phyloP scores from a whole-genome alignment of 2,797 vertebrate genomes.

The Poeciliopsis presidionis region DNA sequence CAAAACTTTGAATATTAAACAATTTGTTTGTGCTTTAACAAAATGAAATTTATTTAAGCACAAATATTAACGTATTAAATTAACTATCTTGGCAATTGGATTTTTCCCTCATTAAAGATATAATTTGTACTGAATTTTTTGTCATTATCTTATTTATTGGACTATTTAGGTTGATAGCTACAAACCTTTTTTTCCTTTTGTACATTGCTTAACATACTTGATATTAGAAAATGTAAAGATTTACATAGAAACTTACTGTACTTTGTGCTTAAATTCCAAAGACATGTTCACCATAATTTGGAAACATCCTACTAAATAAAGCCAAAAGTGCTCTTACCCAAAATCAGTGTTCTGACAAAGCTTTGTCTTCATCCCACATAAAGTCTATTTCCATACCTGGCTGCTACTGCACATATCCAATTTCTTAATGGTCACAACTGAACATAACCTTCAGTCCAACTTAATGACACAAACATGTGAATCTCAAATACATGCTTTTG shows the following conservation, averaged over 20 bases:
- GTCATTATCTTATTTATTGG: not conserved
- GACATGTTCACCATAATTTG: not conserved
- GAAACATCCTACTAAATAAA: constrained; percentile 6
- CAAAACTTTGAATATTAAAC: not conserved
- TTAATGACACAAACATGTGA: constrained; percentile 69
- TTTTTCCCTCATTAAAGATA: not conserved
- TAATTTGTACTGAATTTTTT: not conserved
- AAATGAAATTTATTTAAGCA: not conserved
- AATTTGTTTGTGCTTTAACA: not conserved
- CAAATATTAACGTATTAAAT: not conserved
- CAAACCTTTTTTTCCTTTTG: constrained; percentile 5
- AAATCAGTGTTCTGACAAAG: constrained; percentile 8
- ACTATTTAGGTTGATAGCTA: constrained; percentile 4
- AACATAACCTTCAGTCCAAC: constrained; percentile 59
- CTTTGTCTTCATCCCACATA: constrained; percentile 2
- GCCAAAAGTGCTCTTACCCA: not conserved
- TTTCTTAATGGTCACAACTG: constrained; percentile 37
- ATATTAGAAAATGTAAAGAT: not conserved
- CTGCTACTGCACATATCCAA: constrained; percentile 26
- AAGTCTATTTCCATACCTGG: constrained; percentile 18
- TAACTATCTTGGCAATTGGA: not conserved
- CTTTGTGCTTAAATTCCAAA: not conserved
- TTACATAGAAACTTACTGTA: not conserved
- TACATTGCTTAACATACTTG: not conserved
- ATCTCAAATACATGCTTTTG: constrained; percentile 54